Percentiles rank a stretch among this genome's conserved stretches.
These are phyloP conservation scores for Nowickia ferox DNA, from an alignment of 2,888 invertebrate species.

Conservation along the genomic window DNA sequence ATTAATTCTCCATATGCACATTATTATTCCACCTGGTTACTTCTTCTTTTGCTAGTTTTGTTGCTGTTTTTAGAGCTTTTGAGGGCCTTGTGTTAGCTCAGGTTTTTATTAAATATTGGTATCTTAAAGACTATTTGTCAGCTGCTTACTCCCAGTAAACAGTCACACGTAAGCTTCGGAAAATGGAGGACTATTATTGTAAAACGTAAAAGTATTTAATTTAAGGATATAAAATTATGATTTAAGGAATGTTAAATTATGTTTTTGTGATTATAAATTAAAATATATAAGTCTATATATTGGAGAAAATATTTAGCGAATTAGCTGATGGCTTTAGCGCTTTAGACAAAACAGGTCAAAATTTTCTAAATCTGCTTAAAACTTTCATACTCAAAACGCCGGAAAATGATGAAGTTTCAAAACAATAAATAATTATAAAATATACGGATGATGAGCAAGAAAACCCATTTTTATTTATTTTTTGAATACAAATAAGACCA, in stretches of 20 bases:
- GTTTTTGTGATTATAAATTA: too few species aligned
- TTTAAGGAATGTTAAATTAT: not conserved
- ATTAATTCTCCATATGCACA: slow-evolving; percentile 27
- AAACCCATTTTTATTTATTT: too few species aligned
- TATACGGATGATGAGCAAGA: too few species aligned
- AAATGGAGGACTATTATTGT: not conserved
- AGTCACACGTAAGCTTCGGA: not conserved
- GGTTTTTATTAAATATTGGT: slow-evolving; percentile 29
- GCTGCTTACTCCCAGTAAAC: slow-evolving; percentile 11
- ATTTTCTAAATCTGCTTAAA: too few species aligned
- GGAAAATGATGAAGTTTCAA: too few species aligned
- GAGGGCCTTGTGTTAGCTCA: slow-evolving; percentile 52
- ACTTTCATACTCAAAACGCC: too few species aligned
- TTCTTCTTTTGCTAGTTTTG: slow-evolving; percentile 35
- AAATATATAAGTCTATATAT: too few species aligned
- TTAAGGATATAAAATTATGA: not conserved
- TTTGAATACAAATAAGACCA: too few species aligned
- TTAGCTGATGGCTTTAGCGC: too few species aligned
- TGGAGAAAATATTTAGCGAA: too few species aligned
- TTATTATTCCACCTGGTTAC: slow-evolving; percentile 64
- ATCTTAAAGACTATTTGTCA: not conserved
- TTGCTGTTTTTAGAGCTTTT: slow-evolving; percentile 54
- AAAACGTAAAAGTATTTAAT: not conserved
- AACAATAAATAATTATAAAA: too few species aligned
- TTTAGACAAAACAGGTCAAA: too few species aligned